phyloP scores from a whole-genome alignment of 2,113 vertebrate species.

The Monarcha castaneiventris region DNA sequence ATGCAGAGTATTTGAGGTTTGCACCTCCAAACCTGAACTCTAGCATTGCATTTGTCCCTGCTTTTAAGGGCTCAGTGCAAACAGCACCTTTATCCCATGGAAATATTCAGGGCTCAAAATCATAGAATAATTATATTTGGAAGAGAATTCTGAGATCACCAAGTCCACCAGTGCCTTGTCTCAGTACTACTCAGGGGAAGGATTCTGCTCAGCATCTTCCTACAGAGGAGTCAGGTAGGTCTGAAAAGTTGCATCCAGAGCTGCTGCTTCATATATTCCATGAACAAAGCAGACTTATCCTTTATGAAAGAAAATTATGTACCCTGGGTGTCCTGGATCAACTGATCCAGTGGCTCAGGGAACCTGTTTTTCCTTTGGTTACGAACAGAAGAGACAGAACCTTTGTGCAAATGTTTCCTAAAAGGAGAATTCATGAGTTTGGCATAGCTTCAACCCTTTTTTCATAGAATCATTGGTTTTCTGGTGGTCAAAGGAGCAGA shows the following conservation, averaged over 20 bases:
- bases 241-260: not conserved
- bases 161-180: not conserved
- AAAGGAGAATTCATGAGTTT: not conserved
- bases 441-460: not conserved
- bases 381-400: not conserved
- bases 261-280: not conserved
- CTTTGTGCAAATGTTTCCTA: not conserved
- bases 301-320: not conserved
- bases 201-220: not conserved
- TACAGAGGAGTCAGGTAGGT: rapidly evolving
- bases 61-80: not conserved
- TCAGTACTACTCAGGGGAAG: not conserved
- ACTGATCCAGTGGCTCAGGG: not conserved
- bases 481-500: not conserved
- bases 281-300: not conserved
- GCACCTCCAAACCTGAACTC: not conserved
- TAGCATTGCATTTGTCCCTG: not conserved
- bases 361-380: not conserved
- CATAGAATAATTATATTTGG: not conserved
- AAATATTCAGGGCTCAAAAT: not conserved
- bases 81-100: not conserved
- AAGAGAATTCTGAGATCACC: not conserved
- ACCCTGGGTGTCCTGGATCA: not conserved
- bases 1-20: not conserved
- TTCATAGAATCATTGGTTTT: not conserved